phyloP scores from a whole-genome alignment of 2,113 vertebrate genomes.

The Mus musculus region GRCm39 chrX:43804001-43804500 shows the following conservation, averaged over 20 bases:
- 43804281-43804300: background rate
- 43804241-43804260: background rate
- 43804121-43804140: background rate
- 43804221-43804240: no score
- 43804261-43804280: background rate
- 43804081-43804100: background rate
- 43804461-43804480: background rate
- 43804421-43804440: background rate
- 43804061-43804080: background rate
- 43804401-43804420: background rate
- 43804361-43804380: background rate
- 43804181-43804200: no score
- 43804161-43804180: background rate
- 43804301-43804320: background rate
- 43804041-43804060: background rate
- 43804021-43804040: background rate
- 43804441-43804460: background rate
- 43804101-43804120: background rate
- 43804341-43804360: background rate
- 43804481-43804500: conserved; percentile 31
- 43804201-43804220: no score
- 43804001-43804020: background rate
- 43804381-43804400: background rate
- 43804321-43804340: background rate
- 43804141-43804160: no score